These are phyloP conservation scores for Nixonia krombeini DNA, from an alignment of 1,140 invertebrate species.

Conservation along the genomic window DNA sequence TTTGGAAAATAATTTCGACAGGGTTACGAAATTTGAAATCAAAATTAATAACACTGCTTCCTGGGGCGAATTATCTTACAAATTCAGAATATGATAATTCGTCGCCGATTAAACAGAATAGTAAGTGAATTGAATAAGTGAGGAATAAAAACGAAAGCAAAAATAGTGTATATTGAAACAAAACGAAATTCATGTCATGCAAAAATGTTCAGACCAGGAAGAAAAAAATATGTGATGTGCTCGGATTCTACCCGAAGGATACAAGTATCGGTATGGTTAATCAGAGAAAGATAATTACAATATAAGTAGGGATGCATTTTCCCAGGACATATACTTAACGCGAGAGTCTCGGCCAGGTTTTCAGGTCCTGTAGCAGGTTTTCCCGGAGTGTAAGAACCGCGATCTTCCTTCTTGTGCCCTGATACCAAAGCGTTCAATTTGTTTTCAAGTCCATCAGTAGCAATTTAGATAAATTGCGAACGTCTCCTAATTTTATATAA, in stretches of 20 bases:
- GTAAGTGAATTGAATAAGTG: too few species aligned
- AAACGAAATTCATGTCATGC: too few species aligned
- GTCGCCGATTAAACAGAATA: too few species aligned
- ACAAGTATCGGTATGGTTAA: neutral
- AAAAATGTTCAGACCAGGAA: too few species aligned
- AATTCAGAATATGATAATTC: too few species aligned
- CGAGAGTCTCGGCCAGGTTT: slow-evolving; percentile 7
- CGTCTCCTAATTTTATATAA: neutral
- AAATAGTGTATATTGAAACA: too few species aligned
- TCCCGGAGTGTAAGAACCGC: neutral
- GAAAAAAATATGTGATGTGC: too few species aligned
- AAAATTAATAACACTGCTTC: neutral
- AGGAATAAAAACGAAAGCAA: too few species aligned
- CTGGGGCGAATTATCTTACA: neutral
- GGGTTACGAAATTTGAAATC: neutral
- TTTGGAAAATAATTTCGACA: slow-evolving; percentile 5
- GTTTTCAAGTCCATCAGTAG: slow-evolving; percentile 14
- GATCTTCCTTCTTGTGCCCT: slow-evolving; percentile 5
- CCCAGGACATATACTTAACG: slow-evolving; percentile 18
- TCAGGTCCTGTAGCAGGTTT: slow-evolving; percentile 3
- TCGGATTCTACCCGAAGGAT: neutral
- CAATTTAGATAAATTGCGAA: slow-evolving; percentile 6
- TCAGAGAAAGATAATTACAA: neutral
- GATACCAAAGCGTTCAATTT: slow-evolving; percentile 23
- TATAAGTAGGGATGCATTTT: slow-evolving; percentile 1